Base-by-base conservation (phyloP, 2,888 invertebrate genomes). In the Oscheius sp. region DNA sequence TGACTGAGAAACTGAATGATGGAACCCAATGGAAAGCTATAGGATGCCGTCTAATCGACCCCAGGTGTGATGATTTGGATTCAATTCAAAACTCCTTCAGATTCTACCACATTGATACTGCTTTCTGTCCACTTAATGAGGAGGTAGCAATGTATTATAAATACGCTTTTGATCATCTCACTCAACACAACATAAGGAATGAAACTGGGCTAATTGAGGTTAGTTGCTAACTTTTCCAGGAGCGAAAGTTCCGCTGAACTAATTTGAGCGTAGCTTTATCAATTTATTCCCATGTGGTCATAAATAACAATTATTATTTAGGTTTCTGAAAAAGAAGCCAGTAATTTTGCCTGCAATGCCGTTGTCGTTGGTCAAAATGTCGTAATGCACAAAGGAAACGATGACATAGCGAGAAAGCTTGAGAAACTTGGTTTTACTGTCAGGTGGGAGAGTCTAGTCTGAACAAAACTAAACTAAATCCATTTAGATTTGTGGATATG, bases 41-140 rank as follows among this genome's bases (percentile, higher is more conserved):
- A 45, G 84, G 83, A 20, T 76, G 82, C 53, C 76, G 82, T 29
- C 80, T 84, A 23, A 79, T 84, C 65, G 84, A 84, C 73, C 84
- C 84, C 6, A 79, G 84, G 81, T 83, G n/a, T n/a, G n/a, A n/a
- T n/a, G n/a, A n/a, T 67, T 57, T 48, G 48, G 25, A 48, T 48
- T 48, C 12, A 20, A 48, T 48, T 15, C 10, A 45, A 29, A 17
- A 37, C 23, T 42, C 34, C 31, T 78, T 15, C 66, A 84, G 84
- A 63, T 86, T 84, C 74, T 86, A 86, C 69, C 86, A 86, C 72
- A 84, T 86, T 53, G 86, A 86, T 75, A 84, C 84, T 8, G 82
- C 82, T 20, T 85, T 86, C 71, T 86, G 86, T 64, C 86, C 86
- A 42, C 70, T 86, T 27, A 80, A 74, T 65, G 80, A 79, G 12